Evolutionary conservation across 1,140 invertebrate species (phyloP).

Genomic region (Cyphomyrmex costatus): DNA sequence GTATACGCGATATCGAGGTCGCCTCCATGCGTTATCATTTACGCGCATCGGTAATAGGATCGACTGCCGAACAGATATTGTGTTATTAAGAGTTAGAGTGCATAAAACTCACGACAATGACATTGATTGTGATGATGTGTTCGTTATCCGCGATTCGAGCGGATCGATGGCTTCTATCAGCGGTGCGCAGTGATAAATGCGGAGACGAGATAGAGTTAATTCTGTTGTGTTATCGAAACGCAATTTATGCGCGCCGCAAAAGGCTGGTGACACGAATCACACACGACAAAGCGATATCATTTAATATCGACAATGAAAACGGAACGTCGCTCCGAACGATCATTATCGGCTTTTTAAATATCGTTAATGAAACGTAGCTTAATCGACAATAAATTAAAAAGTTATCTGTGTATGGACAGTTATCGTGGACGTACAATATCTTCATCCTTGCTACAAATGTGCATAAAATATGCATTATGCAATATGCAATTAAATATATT

Average conservation of each 20-base stretch:
- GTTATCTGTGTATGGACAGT: constrained; percentile 42
- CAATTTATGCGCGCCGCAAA: constrained; percentile 73
- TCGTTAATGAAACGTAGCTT: constrained; percentile 53
- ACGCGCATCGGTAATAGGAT: constrained; percentile 50
- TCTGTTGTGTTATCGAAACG: constrained; percentile 74
- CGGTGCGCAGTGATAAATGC: constrained; percentile 72
- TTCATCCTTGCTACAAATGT: not conserved
- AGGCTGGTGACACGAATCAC: constrained; percentile 33
- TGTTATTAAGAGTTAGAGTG: constrained; percentile 69
- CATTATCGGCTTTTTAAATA: constrained; percentile 62
- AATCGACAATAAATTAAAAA: constrained; percentile 55
- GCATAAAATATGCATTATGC: constrained; percentile 9
- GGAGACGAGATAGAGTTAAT: constrained; percentile 76
- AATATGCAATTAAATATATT: constrained; percentile 1
- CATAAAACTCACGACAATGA: constrained; percentile 74
- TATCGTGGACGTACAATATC: constrained; percentile 28
- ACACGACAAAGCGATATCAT: constrained; percentile 67
- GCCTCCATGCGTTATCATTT: constrained; percentile 40
- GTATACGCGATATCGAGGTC: constrained; percentile 22
- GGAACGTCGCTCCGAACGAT: constrained; percentile 10
- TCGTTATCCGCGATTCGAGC: constrained; percentile 72
- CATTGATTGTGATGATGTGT: constrained; percentile 68
- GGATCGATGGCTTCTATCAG: constrained; percentile 69
- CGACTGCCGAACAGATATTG: constrained; percentile 47
- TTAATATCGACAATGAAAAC: constrained; percentile 69